Evolutionary conservation across 2,113 vertebrate genomes (phyloP), one percentile per base, ranked within the genome.

Genomic region (Hemibates koningsi): DNA sequence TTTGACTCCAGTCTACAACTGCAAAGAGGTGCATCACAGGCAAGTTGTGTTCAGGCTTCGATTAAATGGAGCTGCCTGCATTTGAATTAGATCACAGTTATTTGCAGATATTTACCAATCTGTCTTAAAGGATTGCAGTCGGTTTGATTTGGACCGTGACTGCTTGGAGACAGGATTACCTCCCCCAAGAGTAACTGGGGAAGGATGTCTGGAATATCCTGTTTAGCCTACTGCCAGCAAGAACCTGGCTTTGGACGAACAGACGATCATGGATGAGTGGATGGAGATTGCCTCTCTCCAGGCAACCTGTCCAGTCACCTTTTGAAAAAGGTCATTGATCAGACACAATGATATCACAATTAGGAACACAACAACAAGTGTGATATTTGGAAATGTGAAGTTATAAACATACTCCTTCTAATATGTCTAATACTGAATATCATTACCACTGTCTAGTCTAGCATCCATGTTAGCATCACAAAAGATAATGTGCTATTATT

Each of bases 131-230:
- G 5, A 27, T 43, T 71, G 38, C 66, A 43, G 66, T 71, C 5
- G 0, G 38, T 71, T 4, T 43, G 21, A 45, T 43, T 71, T 43
- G n/a, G 66, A 16, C n/a, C 0, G 1, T 24, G 38, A 27, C 3
- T 71, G n/a, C 21, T 45, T 71, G 66, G 66, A 71, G 66, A 71
- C 38, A 27, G 38, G 66, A 68, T 68, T 8, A 14, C 19, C 34
- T 68, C 6, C 4, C 63, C 63, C 0, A 41, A 21, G 36, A 68
- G 12, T 13, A 68, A 68, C 36, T 1, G 34, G 63, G n/a, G 2
- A 41, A 24, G 63, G 36, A 68, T 68, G n/a, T 68, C 63, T 68
- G 63, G 36, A 68, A 9, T 68, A 68, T 41, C 63, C n/a, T 14
- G 21, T 41, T 41, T 9, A 68, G 36, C 36, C 3, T 41, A 0